Evolutionary conservation across 2,113 vertebrate genomes (phyloP).

Genomic region (Catharus bicknelli): DNA sequence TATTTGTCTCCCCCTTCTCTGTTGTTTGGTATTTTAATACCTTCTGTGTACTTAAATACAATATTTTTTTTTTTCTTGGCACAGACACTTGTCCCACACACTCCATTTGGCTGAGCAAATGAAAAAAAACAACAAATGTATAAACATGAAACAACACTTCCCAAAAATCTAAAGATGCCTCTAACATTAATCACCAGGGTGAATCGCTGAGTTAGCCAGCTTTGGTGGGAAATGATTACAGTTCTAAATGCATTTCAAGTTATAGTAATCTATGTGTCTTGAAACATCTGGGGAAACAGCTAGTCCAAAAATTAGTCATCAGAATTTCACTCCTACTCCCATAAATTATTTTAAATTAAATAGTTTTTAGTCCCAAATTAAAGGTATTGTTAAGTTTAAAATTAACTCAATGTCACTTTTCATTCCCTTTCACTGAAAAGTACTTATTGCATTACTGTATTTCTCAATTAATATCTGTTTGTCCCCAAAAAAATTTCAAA

Average conservation of each 20-base stretch:
- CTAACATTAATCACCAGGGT: background rate
- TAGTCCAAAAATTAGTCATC: background rate
- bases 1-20: background rate
- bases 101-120: background rate
- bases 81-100: background rate
- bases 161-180: background rate
- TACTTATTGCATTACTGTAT: background rate
- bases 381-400: background rate
- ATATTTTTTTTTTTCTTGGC: background rate
- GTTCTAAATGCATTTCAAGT: background rate
- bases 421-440: background rate
- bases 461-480: background rate
- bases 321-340: background rate
- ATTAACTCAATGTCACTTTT: background rate
- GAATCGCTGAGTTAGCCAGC: background rate
- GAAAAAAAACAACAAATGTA: background rate
- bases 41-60: background rate
- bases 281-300: background rate
- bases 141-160: background rate
- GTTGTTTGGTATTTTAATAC: background rate
- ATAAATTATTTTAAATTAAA: background rate
- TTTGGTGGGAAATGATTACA: background rate
- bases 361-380: background rate
- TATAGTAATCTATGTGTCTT: background rate
- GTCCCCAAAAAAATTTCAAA: background rate